Evolutionary conservation across 2,888 invertebrate species (phyloP), one percentile per base, ranked within the genome.

Genomic region (Drosophila atripex): DNA sequence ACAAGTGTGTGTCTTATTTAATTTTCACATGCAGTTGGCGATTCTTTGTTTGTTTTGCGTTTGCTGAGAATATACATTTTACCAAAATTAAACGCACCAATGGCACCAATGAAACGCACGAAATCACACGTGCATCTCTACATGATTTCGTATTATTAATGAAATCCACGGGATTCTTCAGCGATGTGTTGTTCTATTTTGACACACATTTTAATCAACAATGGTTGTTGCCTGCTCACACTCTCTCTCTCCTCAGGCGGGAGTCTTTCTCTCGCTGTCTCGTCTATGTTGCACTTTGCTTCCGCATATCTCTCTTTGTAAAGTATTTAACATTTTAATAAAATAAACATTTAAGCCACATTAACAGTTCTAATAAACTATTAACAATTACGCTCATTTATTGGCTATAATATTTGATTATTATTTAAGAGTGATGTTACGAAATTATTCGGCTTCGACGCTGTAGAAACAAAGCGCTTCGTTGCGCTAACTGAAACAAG

Each of bases 131-230:
- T 68, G 55, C 30, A 35, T 45, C 28, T 47, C 25, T 46, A 43
- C 68, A 54, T 30, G 50, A 28, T 35, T 35, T 63, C 45, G 3
- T 18, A 41, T 63, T 63, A 70, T 53, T 43, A 61, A 30, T 39
- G 39, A 57, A 49, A 52, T 59, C 39, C 41, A 39, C 35, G 46
- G 47, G 28, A 32, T 45, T 14, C 47, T 47, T 28, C 21, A 46
- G 25, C 38, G 21, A 32, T 45, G 49, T 49, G 38, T 49, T 39
- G 46, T 64, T 51, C 38, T 69, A 66, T 71, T 76, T 78, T 79
- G 86, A 85, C 86, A 85, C 83, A 85, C 79, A 71, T 78, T 79
- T 66, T 71, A 64, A 83, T 78, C 83, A 79, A 65, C 78, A 79
- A 77, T 39, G 71, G 52, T 59, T 53, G 32, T 14, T 28, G 14